These are phyloP conservation scores for Lasius fuliginosus DNA, from an alignment of 2,888 invertebrate genomes.

Conservation along the genomic window DNA sequence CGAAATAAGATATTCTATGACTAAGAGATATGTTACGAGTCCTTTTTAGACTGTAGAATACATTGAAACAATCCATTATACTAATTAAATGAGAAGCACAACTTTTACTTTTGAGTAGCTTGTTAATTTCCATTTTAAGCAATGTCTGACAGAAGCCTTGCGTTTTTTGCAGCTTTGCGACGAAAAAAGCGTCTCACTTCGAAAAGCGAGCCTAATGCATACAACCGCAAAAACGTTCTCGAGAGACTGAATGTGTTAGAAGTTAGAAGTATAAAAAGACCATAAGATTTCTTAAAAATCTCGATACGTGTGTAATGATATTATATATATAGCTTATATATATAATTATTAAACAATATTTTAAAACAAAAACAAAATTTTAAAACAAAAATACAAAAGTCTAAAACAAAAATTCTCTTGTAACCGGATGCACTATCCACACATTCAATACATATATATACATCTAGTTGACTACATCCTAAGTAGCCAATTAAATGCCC, in stretches of 20 bases:
- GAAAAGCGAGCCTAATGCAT: neutral
- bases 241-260: too few relatives aligned
- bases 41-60: neutral
- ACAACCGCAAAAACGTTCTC: too few relatives aligned
- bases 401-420: neutral
- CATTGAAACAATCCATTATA: neutral
- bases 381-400: neutral
- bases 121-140: neutral
- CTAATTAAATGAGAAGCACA: neutral
- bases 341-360: neutral
- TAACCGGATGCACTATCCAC: neutral
- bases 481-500: constrained; percentile 3
- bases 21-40: neutral
- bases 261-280: too few relatives aligned
- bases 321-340: neutral
- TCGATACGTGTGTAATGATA: neutral
- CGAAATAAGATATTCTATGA: neutral
- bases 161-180: neutral
- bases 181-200: neutral
- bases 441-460: neutral
- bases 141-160: neutral
- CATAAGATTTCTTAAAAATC: too few relatives aligned
- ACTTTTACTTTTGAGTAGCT: neutral
- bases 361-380: neutral
- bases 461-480: neutral